Evolutionary conservation across 23 tunicate genomes (phyloP), one percentile per base, ranked within the genome.

Genomic region (Halocynthia aurantium): DNA sequence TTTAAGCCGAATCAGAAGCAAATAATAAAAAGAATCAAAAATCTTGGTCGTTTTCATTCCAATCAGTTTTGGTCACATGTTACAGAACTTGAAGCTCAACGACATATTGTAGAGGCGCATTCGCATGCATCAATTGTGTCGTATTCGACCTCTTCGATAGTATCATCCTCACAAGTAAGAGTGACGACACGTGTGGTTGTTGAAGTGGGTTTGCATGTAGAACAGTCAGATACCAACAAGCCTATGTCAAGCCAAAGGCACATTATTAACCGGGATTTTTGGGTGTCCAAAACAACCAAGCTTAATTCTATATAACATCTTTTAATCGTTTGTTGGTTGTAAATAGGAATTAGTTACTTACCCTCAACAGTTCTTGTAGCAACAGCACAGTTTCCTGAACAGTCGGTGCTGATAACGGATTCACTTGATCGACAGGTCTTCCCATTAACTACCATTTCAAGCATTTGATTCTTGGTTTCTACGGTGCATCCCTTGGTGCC

Each of bases 181-280:
- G 74, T 49, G 10, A 82, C 73, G 8, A 74, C 20, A 7, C 52
- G 63, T 51, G 71, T 75, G 63, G 62, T 73, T 52, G 78, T 82
- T 19, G 53, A 20, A 17, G 61, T 74, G 22, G 86, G 80, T 22
- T 82, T 82, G 86, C 86, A 82, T 7, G 71, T 21, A 7, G 80
- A 75, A 55, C 80, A 72, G 8, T 65, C 52, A 20, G 55, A 53
- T 7, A 57, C 57, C 21, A 66, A 50, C 22, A 51, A 80, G 7
- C 74, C 80, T 72, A 13, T 10, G 18, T 13, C 19, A 19, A 10
- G 5, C 19, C 9, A 20, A 65, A 31, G 2, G 4, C 44, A 31
- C 44, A 31, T 31, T 31, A 31, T 31, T 31, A 31, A 31, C 44
- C 44, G 2, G 1, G 44, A 31, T 31, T 31, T 31, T 31, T 31